These are phyloP conservation scores for Saccostrea glomerata DNA, from an alignment of 1,140 invertebrate species.

Conservation along the genomic window DNA sequence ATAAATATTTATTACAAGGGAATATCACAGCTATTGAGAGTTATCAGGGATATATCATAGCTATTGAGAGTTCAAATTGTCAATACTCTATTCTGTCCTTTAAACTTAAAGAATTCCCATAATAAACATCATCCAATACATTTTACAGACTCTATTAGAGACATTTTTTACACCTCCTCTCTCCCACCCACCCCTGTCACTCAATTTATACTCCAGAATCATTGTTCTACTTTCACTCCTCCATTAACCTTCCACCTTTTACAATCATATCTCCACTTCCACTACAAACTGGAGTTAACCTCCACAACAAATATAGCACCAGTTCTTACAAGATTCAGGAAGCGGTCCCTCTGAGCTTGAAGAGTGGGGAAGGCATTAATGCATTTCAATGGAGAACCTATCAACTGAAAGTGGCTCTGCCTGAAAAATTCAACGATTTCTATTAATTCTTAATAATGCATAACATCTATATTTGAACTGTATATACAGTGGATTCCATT, in stretches of 20 bases:
- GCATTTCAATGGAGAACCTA: slow-evolving; percentile 80
- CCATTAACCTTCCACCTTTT: neutral
- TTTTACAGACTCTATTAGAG: neutral
- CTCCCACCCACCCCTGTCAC: neutral
- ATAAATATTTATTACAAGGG: too few species aligned
- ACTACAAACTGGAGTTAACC: neutral
- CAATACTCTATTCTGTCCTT: neutral
- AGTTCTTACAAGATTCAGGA: slow-evolving; percentile 74
- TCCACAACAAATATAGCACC: neutral
- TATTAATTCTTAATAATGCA: too few species aligned
- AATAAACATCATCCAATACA: too few species aligned
- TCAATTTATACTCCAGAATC: neutral
- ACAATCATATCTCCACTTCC: neutral
- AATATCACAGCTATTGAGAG: too few species aligned
- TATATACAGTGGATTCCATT: too few species aligned
- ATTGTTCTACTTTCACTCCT: neutral
- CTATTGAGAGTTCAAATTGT: neutral
- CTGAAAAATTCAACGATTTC: slow-evolving; percentile 60
- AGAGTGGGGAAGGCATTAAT: slow-evolving; percentile 76
- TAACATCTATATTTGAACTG: too few species aligned
- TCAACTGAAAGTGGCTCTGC: slow-evolving; percentile 79
- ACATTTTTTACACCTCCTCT: neutral
- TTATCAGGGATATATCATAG: neutral
- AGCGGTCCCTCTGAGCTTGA: slow-evolving; percentile 77
- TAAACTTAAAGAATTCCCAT: too few species aligned